phyloP scores from a whole-genome alignment of 2,113 vertebrate genomes.

The Mobula hypostoma region DNA sequence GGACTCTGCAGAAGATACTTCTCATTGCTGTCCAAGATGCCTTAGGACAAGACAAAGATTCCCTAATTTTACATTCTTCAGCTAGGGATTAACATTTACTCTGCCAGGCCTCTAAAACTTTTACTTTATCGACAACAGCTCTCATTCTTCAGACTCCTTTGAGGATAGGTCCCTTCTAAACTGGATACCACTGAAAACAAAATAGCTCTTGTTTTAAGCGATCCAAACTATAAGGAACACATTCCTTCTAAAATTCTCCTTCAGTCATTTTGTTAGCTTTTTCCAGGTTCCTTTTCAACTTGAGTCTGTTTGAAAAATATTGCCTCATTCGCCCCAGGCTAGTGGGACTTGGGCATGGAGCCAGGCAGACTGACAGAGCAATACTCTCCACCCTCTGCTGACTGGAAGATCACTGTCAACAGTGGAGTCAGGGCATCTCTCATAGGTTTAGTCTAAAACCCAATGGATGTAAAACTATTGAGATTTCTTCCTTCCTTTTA shows the following conservation, averaged over 20 bases:
- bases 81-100: no score
- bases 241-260: neutral
- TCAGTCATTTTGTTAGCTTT: neutral
- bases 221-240: neutral
- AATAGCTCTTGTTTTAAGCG: neutral
- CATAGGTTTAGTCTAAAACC: neutral
- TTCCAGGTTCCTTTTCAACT: neutral
- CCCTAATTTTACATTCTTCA: no score
- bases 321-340: neutral
- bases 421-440: neutral
- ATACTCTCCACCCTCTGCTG: neutral
- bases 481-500: neutral
- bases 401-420: neutral
- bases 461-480: neutral
- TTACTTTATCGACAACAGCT: no score
- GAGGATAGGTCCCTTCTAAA: no score
- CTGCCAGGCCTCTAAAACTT: no score
- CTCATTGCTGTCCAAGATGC: no score
- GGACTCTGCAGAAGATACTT: no score
- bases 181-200: neutral
- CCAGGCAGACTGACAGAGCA: neutral
- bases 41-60: no score
- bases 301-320: neutral
- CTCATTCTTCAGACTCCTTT: no score
- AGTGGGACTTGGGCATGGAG: neutral